phyloP scores from a whole-genome alignment of 2,797 vertebrate genomes.

The Pelodytes ibericus region DNA sequence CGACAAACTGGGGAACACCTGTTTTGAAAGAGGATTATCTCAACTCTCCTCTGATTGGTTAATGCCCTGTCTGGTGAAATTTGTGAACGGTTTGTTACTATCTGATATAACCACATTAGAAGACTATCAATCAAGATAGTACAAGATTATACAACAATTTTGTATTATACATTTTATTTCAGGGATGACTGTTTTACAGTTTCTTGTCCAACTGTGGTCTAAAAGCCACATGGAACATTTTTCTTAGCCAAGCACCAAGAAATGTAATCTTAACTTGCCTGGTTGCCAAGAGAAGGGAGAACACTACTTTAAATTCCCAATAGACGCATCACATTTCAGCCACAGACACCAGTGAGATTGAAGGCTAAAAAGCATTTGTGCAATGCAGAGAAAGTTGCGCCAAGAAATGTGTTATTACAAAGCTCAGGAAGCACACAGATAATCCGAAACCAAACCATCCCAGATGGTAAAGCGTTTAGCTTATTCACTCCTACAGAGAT shows the following conservation, averaged over 20 bases:
- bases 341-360: conserved; percentile 42
- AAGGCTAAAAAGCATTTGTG: conserved; percentile 31
- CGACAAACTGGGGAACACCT: too few relatives aligned
- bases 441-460: conserved; percentile 26
- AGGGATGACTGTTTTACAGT: too few relatives aligned
- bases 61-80: too few relatives aligned
- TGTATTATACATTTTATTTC: too few relatives aligned
- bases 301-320: conserved; percentile 34
- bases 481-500: not conserved
- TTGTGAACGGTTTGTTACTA: too few relatives aligned
- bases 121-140: too few relatives aligned
- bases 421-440: conserved; percentile 36
- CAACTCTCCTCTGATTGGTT: too few relatives aligned
- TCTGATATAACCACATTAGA: too few relatives aligned
- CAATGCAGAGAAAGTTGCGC: conserved; percentile 34
- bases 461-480: conserved; percentile 5
- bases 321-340: conserved; percentile 31
- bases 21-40: too few relatives aligned
- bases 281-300: conserved; percentile 21
- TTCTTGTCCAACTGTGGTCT: too few relatives aligned
- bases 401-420: conserved; percentile 38
- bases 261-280: conserved; percentile 21
- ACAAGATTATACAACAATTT: too few relatives aligned
- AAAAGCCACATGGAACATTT: too few relatives aligned
- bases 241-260: not conserved